Base-by-base conservation (phyloP, 2,797 vertebrate genomes). In the Hafferia zeledoni region DNA sequence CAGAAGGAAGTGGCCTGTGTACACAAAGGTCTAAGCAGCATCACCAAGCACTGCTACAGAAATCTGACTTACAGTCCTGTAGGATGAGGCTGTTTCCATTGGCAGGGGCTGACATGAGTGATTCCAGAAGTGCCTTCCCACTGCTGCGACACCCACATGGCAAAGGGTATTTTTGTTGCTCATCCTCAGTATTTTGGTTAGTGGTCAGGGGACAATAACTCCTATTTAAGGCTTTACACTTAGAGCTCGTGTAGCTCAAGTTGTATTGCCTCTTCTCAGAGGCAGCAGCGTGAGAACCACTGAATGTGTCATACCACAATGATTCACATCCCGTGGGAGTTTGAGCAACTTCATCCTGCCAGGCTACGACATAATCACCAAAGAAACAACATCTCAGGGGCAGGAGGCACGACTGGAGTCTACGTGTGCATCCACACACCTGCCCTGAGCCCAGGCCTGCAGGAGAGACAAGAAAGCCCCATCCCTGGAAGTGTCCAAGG, bases 301-400 rank as follows among this genome's bases (percentile, higher is more conserved):
- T 81, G 87, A 96, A 79, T 88, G 87, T 96, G 92, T 96, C 95
- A 94, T 6, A 97, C 95, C 91, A 83, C 93, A 95, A 52, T 98
- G 97, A 98, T 96, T 98, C 98, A 98, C 22, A 97, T 95, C 94
- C 96, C 96, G 95, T 96, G 95, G 96, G 96, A 97, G 96, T 96
- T 63, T 10, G 79, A 96, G 94, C 92, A 83, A 94, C 96, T 97
- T 94, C 95, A 95, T 84, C 83, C 74, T 93, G 96, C 91, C 95
- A 90, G 89, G 59, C 81, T 96, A 90, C 86, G 93, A 87, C 93
- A 95, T 17, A 88, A 72, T 74, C 56, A 50, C 93, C 95, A 91
- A 39, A 95, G 95, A 95, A 97, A 97, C 94, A 96, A 53, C 69
- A 49, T n/a, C 71, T 25, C 64, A 3, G 35, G 53, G 87, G 67